Conservation (phyloP, 2,888 invertebrate species). For the Aporophyla nigra region DNA sequence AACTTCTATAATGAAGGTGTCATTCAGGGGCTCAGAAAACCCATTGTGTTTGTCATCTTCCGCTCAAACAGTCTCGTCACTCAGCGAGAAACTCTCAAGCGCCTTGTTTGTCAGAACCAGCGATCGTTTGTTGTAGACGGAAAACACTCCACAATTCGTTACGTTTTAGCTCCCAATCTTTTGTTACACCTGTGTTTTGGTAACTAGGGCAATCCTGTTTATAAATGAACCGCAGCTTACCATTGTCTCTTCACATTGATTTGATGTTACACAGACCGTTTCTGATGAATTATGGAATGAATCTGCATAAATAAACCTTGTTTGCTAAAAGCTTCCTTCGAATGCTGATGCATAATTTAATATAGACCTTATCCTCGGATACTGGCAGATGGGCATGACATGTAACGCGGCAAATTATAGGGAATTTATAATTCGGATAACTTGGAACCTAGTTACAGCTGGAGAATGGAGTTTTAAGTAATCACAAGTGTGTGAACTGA, state of each 20-base stretch:
- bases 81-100: conserved; percentile 65
- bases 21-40: conserved; percentile 80
- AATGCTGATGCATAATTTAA: conserved; percentile 72
- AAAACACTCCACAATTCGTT: conserved; percentile 67
- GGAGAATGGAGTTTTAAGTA: conserved; percentile 64
- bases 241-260: conserved; percentile 75
- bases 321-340: conserved; percentile 72
- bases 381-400: conserved; percentile 54
- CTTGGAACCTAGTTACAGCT: conserved; percentile 35
- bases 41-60: conserved; percentile 79
- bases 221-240: conserved; percentile 76
- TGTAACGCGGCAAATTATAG: conserved; percentile 19
- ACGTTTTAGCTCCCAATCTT: conserved; percentile 74
- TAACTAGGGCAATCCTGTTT: conserved; percentile 73
- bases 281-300: conserved; percentile 72
- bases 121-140: conserved; percentile 53
- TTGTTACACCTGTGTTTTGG: conserved; percentile 69
- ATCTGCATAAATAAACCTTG: conserved; percentile 76
- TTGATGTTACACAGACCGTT: conserved; percentile 66
- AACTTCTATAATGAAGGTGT: conserved; percentile 85
- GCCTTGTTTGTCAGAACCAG: conserved; percentile 63
- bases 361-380: conserved; percentile 55
- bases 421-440: conserved; percentile 36
- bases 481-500: conserved; percentile 68
- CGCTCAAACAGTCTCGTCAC: conserved; percentile 75